Base-by-base conservation (phyloP, 2,888 invertebrate genomes). In the Eupeodes latifasciatus region DNA sequence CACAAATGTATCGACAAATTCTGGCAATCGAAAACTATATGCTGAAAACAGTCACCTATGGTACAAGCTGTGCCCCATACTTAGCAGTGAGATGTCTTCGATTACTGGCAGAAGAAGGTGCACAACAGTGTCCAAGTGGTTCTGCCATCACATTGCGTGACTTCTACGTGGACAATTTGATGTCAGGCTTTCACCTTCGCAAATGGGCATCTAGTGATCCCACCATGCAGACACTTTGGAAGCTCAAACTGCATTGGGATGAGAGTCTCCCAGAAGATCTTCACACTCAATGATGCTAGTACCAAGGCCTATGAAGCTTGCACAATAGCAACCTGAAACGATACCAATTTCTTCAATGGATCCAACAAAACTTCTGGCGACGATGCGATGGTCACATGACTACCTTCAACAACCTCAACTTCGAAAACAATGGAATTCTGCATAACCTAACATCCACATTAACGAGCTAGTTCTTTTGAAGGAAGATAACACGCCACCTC, bases 91-190 rank as follows among this genome's bases (percentile, higher is more conserved):
- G 53, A 69, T 53, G 53, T 40, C 53, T 69, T 27, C 66, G 66
- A 7, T 27, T 74, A 12, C 53, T 84, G 10, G 80, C 79, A 49
- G 69, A 80, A 49, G 49, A 44, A 44, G 44, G 49, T 49, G 27
- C 47, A 7, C 19, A 67, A 51, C 34, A 67, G 5, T 80, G 74
- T 74, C 66, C 80, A 0, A 12, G 57, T 47, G 72, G 80, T 36
- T 62, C 72, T 6, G 19, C 40, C 16, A 5, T 66, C 1, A 80
- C 66, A n/a, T 40, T 72, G 16, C 80, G 57, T 40, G 80, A 74
- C 5, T 80, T 80, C 14, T 80, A 74, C 49, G 82, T 89, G 12
- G 89, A 81, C 14, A 85, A 82, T 59, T 61, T 89, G 59, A 66
- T 85, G 19, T 19, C 79, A 6, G 19, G 19, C 19, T 19, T 19